A percentile compares a stretch with the other conserved stretches of the same genome.
These are phyloP conservation scores for Pimpla rufipes DNA, from an alignment of 2,888 invertebrate species.

Conservation along the genomic window DNA sequence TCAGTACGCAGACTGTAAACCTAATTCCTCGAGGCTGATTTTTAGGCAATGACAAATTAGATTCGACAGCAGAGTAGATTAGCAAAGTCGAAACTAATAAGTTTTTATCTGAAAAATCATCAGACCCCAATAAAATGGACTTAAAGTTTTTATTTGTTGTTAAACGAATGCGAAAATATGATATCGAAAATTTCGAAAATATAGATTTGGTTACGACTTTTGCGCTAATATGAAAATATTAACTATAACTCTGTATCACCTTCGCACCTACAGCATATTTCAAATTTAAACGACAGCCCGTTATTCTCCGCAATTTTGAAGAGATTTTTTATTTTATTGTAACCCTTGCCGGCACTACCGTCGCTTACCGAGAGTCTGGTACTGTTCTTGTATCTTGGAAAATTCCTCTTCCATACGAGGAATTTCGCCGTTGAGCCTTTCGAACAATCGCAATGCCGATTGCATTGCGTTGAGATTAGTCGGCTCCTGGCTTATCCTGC, in stretches of 20 bases:
- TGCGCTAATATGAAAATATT: not conserved
- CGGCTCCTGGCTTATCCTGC: conserved; percentile 89
- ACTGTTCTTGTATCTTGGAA: conserved; percentile 91
- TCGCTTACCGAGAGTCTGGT: conserved; percentile 88
- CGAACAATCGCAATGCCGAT: conserved; percentile 89
- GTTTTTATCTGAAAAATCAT: too few relatives aligned
- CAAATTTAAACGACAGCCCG: not conserved
- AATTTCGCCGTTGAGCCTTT: conserved; percentile 89
- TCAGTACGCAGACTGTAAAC: not conserved
- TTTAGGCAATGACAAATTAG: too few relatives aligned
- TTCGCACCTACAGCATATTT: not conserved
- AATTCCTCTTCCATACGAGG: conserved; percentile 90
- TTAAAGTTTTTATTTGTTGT: not conserved
- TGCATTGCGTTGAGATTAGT: conserved; percentile 91
- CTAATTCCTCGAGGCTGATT: too few relatives aligned
- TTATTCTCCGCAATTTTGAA: conserved; percentile 3
- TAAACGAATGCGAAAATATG: not conserved
- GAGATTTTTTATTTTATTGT: conserved; percentile 3
- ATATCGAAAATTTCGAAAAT: not conserved
- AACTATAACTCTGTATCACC: not conserved
- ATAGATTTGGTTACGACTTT: not conserved
- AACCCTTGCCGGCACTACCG: conserved; percentile 27
- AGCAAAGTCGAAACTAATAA: too few relatives aligned
- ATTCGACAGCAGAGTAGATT: too few relatives aligned
- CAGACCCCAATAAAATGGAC: too few relatives aligned